Evolutionary conservation across 2,888 invertebrate species (phyloP).

Genomic region (Ethmia dodecea): DNA sequence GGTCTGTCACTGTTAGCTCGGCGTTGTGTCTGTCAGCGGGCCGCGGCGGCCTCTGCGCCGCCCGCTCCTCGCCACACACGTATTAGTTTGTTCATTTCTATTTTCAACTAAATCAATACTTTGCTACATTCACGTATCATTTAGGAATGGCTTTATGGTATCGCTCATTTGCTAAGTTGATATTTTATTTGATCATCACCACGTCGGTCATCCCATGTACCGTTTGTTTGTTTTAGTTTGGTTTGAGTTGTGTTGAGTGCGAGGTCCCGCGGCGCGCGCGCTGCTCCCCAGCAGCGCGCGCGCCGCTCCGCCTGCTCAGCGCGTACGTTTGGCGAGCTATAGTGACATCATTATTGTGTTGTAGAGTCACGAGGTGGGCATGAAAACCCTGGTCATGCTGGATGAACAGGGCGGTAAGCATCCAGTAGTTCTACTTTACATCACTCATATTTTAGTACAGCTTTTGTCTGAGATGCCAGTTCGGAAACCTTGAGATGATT

Average conservation of each 20-base stretch:
- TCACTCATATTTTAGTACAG: slow-evolving; percentile 72
- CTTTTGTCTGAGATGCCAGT: slow-evolving; percentile 72
- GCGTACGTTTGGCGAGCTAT: slow-evolving; percentile 73
- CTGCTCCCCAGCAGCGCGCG: slow-evolving; percentile 14
- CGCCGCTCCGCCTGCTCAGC: slow-evolving; percentile 41
- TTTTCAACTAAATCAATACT: slow-evolving; percentile 56
- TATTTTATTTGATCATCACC: slow-evolving; percentile 41
- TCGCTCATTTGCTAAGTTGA: slow-evolving; percentile 70
- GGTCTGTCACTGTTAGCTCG: slow-evolving; percentile 69
- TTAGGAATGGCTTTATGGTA: slow-evolving; percentile 72
- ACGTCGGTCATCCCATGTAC: slow-evolving; percentile 49
- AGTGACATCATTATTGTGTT: slow-evolving; percentile 81
- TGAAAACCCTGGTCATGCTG: slow-evolving; percentile 99
- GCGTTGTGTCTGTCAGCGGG: slow-evolving; percentile 63
- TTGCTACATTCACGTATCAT: slow-evolving; percentile 70
- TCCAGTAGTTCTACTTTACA: slow-evolving; percentile 77
- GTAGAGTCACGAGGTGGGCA: slow-evolving; percentile 99
- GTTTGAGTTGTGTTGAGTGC: slow-evolving; percentile 61
- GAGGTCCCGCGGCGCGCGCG: slow-evolving; percentile 47
- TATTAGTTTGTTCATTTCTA: slow-evolving; percentile 65
- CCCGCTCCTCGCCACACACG: slow-evolving; percentile 61
- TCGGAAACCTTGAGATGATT: slow-evolving; percentile 56
- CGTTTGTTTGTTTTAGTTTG: slow-evolving; percentile 60
- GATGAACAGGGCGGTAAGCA: slow-evolving; percentile 99
- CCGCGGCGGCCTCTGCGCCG: slow-evolving; percentile 36